Base-by-base conservation (phyloP, 2,888 invertebrate genomes). In the Malthinus seriepunctatus region DNA sequence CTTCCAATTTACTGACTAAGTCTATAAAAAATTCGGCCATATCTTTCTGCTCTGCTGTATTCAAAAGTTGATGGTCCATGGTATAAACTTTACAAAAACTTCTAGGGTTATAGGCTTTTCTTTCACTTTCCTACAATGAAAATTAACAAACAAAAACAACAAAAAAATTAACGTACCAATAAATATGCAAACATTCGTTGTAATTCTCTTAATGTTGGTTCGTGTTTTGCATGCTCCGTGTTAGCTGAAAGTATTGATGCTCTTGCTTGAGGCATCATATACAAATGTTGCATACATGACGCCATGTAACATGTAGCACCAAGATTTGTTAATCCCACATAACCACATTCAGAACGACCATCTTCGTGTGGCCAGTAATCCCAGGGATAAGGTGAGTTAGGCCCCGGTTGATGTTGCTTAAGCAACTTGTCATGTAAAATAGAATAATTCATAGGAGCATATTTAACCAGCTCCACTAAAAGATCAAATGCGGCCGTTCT, bases 1-100 rank as follows among this genome's bases (percentile, higher is more conserved):
- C 97, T 77, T 97, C 97, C 9, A 97, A 80, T 76, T 97, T 97
- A 14, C 95, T 95, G 32, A 97, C 95, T 45, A 97, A 85, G 80
- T 97, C 96, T 52, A 96, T 97, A 76, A 97, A 97, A 81, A 97
- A 97, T 79, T 97, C 97, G 0, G 96, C 95, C 97, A 97, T 97
- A 74, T 97, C 97, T 74, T 97, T 97, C 78, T 97, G 97, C 74
- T 97, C 97, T 0, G 95, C 95, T 0, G 96, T 96, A 76, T 97
- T 97, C 6, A 97, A 78, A 0, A 95, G 95, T 75, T 96, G 95
- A 75, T 96, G 95, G 76, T 97, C 95, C 97, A 97, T 97, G 51
- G 94, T 95, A 79, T 97, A 97, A 0, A 94, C 95, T 67, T 95
- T 93, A 78, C 97, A 97, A 78, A 97, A 97, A 67, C 93, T 93